Percentiles rank a stretch among this genome's conserved stretches.
phyloP scores from a whole-genome alignment of 2,888 invertebrate genomes.

The Lepidochrysops patricia region DNA sequence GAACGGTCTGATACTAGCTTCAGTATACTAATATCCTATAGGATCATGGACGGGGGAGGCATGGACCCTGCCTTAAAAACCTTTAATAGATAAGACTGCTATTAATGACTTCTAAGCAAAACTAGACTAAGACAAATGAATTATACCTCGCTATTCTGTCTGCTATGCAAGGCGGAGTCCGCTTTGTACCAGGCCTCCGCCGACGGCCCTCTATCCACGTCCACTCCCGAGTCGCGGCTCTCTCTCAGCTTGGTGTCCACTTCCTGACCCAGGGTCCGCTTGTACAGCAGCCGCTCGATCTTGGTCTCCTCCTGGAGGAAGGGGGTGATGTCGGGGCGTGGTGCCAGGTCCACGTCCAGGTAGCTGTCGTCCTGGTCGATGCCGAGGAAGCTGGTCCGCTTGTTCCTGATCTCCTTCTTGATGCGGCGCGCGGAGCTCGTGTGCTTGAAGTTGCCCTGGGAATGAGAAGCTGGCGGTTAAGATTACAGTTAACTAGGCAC shows the following conservation, averaged over 20 bases:
- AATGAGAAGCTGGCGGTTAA: too few species aligned
- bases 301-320: slow-evolving; percentile 86
- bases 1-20: too few species aligned
- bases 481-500: too few species aligned
- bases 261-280: slow-evolving; percentile 80
- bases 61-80: too few species aligned
- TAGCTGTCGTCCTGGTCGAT: slow-evolving; percentile 83
- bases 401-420: slow-evolving; percentile 88
- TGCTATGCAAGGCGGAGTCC: slow-evolving; percentile 79
- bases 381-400: slow-evolving; percentile 89
- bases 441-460: slow-evolving; percentile 78
- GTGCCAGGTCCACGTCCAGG: slow-evolving; percentile 79
- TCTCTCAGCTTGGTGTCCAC: slow-evolving; percentile 78
- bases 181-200: slow-evolving; percentile 76
- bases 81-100: too few species aligned
- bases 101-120: too few species aligned
- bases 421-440: slow-evolving; percentile 89
- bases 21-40: too few species aligned
- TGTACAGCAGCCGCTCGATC: slow-evolving; percentile 83
- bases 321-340: slow-evolving; percentile 86
- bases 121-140: too few species aligned
- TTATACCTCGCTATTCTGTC: slow-evolving; percentile 84
- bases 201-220: slow-evolving; percentile 76
- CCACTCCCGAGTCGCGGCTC: slow-evolving; percentile 86
- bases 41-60: too few species aligned